phyloP scores from a whole-genome alignment of 2,797 vertebrate genomes.

The Typhlichthys eigenmanni region DNA sequence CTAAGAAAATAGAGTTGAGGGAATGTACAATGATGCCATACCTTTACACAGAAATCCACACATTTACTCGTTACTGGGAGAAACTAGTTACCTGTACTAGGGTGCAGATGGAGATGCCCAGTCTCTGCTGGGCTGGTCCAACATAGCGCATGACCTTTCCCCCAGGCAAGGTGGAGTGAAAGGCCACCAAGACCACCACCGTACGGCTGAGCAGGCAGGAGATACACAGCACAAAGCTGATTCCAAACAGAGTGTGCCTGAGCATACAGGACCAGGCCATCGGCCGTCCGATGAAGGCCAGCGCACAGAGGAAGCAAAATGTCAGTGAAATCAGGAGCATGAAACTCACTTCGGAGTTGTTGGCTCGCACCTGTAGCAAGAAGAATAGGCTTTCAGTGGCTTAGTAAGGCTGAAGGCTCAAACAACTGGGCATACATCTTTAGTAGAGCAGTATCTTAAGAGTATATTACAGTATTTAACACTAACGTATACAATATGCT shows the following conservation, averaged over 20 bases:
- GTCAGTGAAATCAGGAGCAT: slow-evolving; percentile 53
- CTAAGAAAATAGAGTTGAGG: slow-evolving; percentile 30
- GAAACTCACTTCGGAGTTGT: slow-evolving; percentile 60
- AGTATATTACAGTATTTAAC: no score
- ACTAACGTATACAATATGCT: no score
- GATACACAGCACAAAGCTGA: slow-evolving; percentile 61
- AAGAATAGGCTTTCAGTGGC: neutral
- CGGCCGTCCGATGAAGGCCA: slow-evolving; percentile 51
- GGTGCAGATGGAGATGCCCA: slow-evolving; percentile 53
- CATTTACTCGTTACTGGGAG: neutral
- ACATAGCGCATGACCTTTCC: slow-evolving; percentile 56
- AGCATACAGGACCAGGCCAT: slow-evolving; percentile 53
- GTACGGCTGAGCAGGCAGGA: slow-evolving; percentile 64
- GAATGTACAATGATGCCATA: neutral
- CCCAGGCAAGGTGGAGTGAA: slow-evolving; percentile 48
- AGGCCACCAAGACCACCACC: slow-evolving; percentile 56
- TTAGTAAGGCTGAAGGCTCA: no score
- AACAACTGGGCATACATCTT: no score
- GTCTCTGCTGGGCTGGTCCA: slow-evolving; percentile 54
- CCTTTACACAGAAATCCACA: neutral
- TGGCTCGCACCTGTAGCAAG: slow-evolving; percentile 44
- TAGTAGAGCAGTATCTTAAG: no score
- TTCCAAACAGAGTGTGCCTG: slow-evolving; percentile 57
- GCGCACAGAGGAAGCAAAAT: slow-evolving; percentile 52
- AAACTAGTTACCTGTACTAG: slow-evolving; percentile 32